phyloP scores from a whole-genome alignment of 1,140 invertebrate genomes.

The Halesus radiatus region DNA sequence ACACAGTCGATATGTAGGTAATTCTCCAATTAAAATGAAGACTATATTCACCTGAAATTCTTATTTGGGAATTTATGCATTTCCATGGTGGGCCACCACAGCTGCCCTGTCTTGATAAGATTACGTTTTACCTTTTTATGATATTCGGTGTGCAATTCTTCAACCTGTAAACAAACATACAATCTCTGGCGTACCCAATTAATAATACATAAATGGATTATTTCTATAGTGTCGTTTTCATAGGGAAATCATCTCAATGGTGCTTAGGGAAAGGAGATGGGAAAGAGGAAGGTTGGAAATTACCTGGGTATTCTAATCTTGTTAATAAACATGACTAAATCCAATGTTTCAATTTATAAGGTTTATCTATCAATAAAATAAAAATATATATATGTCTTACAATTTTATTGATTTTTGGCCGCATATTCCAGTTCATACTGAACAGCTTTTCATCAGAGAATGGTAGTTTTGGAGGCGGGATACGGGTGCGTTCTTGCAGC shows the following conservation, averaged over 20 bases:
- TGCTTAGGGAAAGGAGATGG: too few species aligned
- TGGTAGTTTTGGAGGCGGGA: conserved; percentile 58
- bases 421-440: conserved; percentile 63
- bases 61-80: conserved; percentile 64
- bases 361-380: neutral
- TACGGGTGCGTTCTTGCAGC: neutral
- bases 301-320: too few species aligned
- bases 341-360: too few species aligned
- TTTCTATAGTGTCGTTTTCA: too few species aligned
- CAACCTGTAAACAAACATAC: conserved; percentile 60
- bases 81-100: conserved; percentile 66
- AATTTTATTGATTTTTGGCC: conserved; percentile 47
- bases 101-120: conserved; percentile 62
- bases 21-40: too few species aligned
- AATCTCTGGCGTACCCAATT: too few species aligned
- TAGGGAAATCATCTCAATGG: too few species aligned
- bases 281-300: too few species aligned
- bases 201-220: too few species aligned
- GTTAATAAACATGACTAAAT: too few species aligned
- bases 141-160: conserved; percentile 62
- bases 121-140: conserved; percentile 62
- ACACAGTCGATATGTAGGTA: too few species aligned
- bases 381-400: neutral
- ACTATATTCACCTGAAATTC: conserved; percentile 60
- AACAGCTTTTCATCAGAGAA: conserved; percentile 62